phyloP scores from a whole-genome alignment of 1,140 invertebrate species.

The Tachypleus tridentatus region DNA sequence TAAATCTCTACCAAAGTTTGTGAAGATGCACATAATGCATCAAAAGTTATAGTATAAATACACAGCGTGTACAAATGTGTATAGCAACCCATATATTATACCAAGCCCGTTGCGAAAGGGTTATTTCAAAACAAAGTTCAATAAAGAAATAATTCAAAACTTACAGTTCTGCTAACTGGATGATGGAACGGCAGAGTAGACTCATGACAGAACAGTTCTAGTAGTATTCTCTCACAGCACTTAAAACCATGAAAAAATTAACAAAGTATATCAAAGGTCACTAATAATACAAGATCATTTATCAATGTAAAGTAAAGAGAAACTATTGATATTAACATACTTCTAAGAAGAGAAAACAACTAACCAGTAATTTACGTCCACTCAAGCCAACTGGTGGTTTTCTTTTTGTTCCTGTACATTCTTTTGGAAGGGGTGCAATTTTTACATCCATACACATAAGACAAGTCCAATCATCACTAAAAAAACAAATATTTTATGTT shows the following conservation, averaged over 20 bases:
- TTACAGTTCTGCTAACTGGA: constrained; percentile 58
- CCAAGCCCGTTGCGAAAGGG: no score
- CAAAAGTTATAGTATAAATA: no score
- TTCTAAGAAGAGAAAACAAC: neutral
- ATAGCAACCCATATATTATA: no score
- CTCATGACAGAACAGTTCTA: constrained; percentile 81
- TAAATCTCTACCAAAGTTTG: no score
- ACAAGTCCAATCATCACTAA: constrained; percentile 74
- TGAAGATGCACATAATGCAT: no score
- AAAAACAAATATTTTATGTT: constrained; percentile 9
- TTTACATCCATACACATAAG: constrained; percentile 62
- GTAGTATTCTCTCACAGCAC: constrained; percentile 64
- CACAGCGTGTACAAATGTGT: no score
- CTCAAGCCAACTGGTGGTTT: constrained; percentile 42
- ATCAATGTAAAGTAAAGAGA: neutral
- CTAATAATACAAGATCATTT: no score
- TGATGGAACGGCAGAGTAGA: constrained; percentile 73
- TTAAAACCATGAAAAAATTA: constrained; percentile 31
- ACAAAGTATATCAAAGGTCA: neutral
- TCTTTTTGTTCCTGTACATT: constrained; percentile 27
- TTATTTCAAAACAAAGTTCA: no score
- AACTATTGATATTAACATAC: neutral
- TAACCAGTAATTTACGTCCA: constrained; percentile 35
- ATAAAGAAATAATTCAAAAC: constrained; percentile 21
- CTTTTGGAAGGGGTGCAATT: constrained; percentile 26